phyloP scores from a whole-genome alignment of 1,140 invertebrate genomes.

The Drosophila ironensis region DNA sequence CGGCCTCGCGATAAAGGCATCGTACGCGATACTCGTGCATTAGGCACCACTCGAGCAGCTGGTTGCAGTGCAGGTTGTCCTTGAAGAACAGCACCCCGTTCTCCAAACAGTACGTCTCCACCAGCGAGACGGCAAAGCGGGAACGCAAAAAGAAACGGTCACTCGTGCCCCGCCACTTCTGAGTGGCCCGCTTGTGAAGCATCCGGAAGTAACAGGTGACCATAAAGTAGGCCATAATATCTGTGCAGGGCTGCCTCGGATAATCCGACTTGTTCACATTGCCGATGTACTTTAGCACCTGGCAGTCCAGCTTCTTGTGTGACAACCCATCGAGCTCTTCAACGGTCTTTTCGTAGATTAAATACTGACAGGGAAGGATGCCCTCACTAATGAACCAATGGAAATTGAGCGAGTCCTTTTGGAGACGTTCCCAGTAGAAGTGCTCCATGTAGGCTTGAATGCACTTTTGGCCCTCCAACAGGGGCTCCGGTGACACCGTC shows the following conservation, averaged over 20 bases:
- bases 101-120: neutral
- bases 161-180: neutral
- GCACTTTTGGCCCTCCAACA: neutral
- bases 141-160: neutral
- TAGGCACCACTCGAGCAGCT: neutral
- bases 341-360: neutral
- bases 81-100: too few relatives aligned
- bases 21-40: neutral
- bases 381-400: constrained; percentile 18
- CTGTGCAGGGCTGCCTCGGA: too few relatives aligned
- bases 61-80: neutral
- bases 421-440: neutral
- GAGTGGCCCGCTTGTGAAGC: neutral
- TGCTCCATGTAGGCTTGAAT: neutral
- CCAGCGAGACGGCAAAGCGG: constrained; percentile 1
- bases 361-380: neutral
- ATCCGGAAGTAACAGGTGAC: constrained; percentile 1
- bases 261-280: neutral
- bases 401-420: neutral
- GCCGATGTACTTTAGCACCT: neutral
- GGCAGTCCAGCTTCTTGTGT: neutral
- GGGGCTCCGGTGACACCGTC: too few relatives aligned
- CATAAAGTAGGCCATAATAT: constrained; percentile 8
- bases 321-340: neutral
- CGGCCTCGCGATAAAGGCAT: neutral